Base-by-base conservation (phyloP, 2,113 vertebrate genomes). In the Dasyprocta punctata region DNA sequence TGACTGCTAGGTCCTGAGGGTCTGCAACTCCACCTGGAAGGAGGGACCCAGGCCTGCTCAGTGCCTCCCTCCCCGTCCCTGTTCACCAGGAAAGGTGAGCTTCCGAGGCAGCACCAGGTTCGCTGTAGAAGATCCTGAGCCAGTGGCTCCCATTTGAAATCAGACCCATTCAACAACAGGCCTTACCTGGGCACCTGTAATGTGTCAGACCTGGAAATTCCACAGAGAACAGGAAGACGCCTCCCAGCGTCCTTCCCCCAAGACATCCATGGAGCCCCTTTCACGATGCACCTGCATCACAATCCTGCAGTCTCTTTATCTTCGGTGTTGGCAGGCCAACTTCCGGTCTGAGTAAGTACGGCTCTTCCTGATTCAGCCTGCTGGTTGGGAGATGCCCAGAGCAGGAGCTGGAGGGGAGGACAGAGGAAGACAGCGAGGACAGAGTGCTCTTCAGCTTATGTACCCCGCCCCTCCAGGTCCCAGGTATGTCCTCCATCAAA, bases 391-490 rank as follows among this genome's bases (percentile, higher is more conserved):
- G 85, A 6, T 20, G 8, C 12, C 0, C 26, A 58, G 47, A n/a
- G 36, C 44, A 0, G 38, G 49, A 24, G 61, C 56, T 58, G 10
- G 5, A 1, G 17, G 26, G 67, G 26, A 4, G 4, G 54, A 10
- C 41, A 9, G 19, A 19, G 38, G 47, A 60, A 30, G 22, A 17
- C 24, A 13, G n/a, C 69, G 44, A 69, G 52, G 11, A 11, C 3
- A 28, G 49, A 22, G 9, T 9, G 1, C 33, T 26, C 58, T 49
- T 14, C 4, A 54, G 47, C 5, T 11, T 30, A 9, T 26, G 22
- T 22, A 44, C 38, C 38, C 0, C 0, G 0, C 20, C 13, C 17
- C 33, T 52, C 13, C 10, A 11, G 19, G 6, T 30, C 60, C 0
- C 49, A 54, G 67, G 30, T 22, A 41, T n/a, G 10, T 69, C 63